Percentiles rank a stretch among this genome's conserved stretches.
Conservation (phyloP, 2,113 vertebrate species). For the Megaceryle maxima region DNA sequence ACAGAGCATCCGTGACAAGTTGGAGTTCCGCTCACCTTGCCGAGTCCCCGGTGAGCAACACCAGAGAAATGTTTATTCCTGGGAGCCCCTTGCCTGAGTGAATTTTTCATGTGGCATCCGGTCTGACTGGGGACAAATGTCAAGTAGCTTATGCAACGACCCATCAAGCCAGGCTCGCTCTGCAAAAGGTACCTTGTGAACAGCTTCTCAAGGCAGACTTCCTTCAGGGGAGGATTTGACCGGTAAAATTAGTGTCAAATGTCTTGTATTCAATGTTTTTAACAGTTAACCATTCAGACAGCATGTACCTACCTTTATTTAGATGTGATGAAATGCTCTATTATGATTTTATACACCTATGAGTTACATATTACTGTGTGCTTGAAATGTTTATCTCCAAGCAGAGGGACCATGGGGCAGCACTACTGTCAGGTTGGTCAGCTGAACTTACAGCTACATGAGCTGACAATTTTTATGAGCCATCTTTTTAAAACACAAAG, state of each 20-base stretch:
- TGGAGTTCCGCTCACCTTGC: conserved; percentile 98
- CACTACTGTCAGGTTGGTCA: background rate
- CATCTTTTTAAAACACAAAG: background rate
- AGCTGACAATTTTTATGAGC: background rate
- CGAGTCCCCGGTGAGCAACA: conserved; percentile 85
- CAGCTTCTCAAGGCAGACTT: conserved; percentile 61
- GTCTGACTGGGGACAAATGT: conserved; percentile 92
- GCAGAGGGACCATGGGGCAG: background rate
- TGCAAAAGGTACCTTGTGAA: conserved; percentile 61
- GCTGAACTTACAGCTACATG: background rate
- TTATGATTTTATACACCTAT: conserved; percentile 32
- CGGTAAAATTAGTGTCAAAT: conserved; percentile 70
- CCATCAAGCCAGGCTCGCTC: conserved; percentile 80
- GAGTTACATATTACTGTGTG: background rate
- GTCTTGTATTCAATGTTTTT: conserved; percentile 55
- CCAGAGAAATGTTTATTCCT: conserved; percentile 88
- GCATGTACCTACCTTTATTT: conserved; percentile 65
- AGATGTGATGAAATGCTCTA: conserved; percentile 54
- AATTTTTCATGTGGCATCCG: conserved; percentile 92
- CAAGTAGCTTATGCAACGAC: conserved; percentile 83
- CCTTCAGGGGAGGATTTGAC: conserved; percentile 69
- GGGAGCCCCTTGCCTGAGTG: conserved; percentile 82
- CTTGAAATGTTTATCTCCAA: conserved; percentile 36
- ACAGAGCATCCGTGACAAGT: conserved; percentile 98
- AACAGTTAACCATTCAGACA: conserved; percentile 51